Conservation (phyloP, 2,797 vertebrate species). For the Pterois miles region DNA sequence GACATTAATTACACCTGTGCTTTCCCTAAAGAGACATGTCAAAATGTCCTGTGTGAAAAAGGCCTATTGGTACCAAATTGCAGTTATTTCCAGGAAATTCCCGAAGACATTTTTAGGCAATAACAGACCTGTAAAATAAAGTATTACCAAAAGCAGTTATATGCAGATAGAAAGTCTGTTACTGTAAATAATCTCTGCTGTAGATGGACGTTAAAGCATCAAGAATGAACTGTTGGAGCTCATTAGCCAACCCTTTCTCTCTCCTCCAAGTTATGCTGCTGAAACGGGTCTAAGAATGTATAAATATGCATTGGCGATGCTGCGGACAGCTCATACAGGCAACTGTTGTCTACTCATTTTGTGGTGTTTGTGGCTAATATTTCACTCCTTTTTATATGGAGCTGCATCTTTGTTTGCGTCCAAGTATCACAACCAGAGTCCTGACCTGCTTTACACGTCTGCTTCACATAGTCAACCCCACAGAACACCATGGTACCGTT, state of each 20-base stretch:
- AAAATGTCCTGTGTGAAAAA: no score
- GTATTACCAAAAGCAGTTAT: not conserved
- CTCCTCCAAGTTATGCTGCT: not conserved
- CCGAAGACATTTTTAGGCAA: not conserved
- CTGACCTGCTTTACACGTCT: not conserved
- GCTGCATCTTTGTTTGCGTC: conserved; percentile 4
- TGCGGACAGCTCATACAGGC: not conserved
- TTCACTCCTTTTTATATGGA: conserved; percentile 1
- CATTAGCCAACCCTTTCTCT: not conserved
- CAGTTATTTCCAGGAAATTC: not conserved
- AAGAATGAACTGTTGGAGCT: not conserved
- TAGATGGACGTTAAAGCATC: not conserved
- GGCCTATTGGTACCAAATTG: not conserved
- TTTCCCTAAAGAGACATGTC: no score
- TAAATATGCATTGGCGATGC: conserved; percentile 12
- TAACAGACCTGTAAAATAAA: not conserved
- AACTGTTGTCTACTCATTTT: not conserved
- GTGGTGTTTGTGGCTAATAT: not conserved
- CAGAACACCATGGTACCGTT: not conserved
- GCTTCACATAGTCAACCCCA: not conserved
- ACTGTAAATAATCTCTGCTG: not conserved
- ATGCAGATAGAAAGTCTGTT: not conserved
- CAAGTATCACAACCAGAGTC: conserved; percentile 2
- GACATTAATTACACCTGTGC: no score
- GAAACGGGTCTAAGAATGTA: not conserved